Evolutionary conservation across 2,797 vertebrate species (phyloP), one percentile per base, ranked within the genome.

Genomic region (Neosilurus mollespiculum): DNA sequence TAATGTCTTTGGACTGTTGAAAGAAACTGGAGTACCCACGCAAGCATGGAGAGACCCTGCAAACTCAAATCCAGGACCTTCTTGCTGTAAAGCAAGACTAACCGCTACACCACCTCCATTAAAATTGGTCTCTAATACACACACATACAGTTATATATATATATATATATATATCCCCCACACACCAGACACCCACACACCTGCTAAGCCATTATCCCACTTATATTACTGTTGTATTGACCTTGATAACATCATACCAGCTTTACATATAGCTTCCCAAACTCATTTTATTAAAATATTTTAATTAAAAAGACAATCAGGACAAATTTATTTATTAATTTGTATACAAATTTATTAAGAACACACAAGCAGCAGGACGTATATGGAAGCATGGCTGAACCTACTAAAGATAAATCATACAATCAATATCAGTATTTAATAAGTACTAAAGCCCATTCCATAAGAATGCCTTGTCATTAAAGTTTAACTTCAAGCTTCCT

Each of bases 401-500:
- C 87, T 69, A 89, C 76, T 66, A 87, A 85, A 89, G 90, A 86
- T 91, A 22, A 61, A 77, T 59, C 75, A 84, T 87, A 83, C 88
- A 86, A 84, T 87, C 86, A 76, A 80, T 87, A 91, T 91, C 90
- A 90, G 89, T 90, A 88, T 18, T 69, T 84, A 72, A 89, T 84
- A 72, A 89, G 89, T 88, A 91, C 86, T 86, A 85, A 87, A 49
- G 90, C 92, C 91, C 93, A 93, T 93, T 93, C 93, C 87, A 77
- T 88, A 83, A 89, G 92, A 94, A 94, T 91, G 92, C 88, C 88
- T 93, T 92, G 92, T 94, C 93, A 83, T 87, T 82, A 88, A 86
- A 84, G 84, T 82, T 67, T 67, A 66, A 65, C 51, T 78, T 84
- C 81, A 90, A 90, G 56, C 24, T 30, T 80, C 61, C 75, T 83